Evolutionary conservation across 2,113 vertebrate species (phyloP), one percentile per base, ranked within the genome.

Genomic region (Alethe castanea): DNA sequence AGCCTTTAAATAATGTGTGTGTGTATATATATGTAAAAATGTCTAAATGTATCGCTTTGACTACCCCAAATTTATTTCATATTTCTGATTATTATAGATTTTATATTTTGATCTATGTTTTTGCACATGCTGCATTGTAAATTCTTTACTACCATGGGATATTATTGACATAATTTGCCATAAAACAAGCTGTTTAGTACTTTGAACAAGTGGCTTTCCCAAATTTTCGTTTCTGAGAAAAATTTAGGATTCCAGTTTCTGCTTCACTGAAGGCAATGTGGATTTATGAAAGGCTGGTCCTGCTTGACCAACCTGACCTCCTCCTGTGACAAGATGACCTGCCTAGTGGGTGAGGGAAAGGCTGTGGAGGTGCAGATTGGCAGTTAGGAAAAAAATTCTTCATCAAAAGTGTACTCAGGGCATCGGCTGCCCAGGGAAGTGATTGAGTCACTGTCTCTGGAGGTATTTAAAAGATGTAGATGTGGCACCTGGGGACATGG

Each of bases 31-130:
- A 20, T 19, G 33, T 45, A 17, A 44, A 52, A 65, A 20, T 50
- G 18, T 54, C 44, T 50, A 50, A 59, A 61, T 65, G 3, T 69
- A 19, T 20, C 26, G 5, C 76, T 86, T 84, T 36, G 61, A 50
- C 25, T 69, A 19, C 5, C 3, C 26, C 1, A 0, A 2, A 17
- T 82, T 66, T 54, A 36, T 81, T 52, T 65, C 0, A 18, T 61
- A 33, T 42, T 64, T 77, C 50, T 78, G 38, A n/a, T 67, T 22
- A 59, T 22, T 83, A 33, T 15, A 4, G 23, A 4, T 77, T 60
- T 79, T 72, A 11, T 52, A 20, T 82, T 60, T 71, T 87, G 40
- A 31, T 33, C 15, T 4, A 1, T 66, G 20, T 17, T 73, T 81
- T 81, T 92, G 12, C 42, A 82, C 13, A 18, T 36, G 19, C 40